Conservation (phyloP, 2,113 vertebrate genomes). For the Leptobrachium leishanense region DNA sequence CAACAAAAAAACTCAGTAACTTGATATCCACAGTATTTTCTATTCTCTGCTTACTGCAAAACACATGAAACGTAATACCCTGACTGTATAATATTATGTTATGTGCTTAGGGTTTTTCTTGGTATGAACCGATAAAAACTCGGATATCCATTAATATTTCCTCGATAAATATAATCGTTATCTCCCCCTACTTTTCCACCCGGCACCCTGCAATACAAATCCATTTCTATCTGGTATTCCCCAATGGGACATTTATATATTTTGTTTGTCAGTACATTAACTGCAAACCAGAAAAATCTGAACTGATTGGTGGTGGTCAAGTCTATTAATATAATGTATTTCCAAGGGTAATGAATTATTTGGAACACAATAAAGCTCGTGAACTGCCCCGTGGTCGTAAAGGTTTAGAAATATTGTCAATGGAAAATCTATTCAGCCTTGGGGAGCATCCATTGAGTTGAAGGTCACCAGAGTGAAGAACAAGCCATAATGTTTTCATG, state of each 20-base stretch:
- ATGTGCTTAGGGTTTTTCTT: too few species aligned
- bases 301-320: neutral
- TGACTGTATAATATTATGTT: too few species aligned
- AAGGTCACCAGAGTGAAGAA: conserved; percentile 21
- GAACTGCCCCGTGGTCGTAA: neutral
- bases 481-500: neutral
- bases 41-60: too few species aligned
- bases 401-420: conserved; percentile 15
- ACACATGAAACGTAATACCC: too few species aligned
- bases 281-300: conserved; percentile 14
- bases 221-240: conserved; percentile 14
- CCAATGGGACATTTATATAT: neutral
- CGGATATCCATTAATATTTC: too few species aligned
- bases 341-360: conserved; percentile 25
- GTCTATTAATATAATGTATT: conserved; percentile 29
- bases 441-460: neutral
- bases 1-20: too few species aligned
- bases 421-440: conserved; percentile 10
- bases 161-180: neutral
- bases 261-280: neutral
- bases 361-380: neutral
- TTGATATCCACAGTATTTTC: too few species aligned
- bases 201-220: conserved; percentile 16
- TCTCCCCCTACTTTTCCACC: conserved; percentile 4
- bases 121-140: too few species aligned